These are phyloP conservation scores for Nomada ruficornis DNA, from an alignment of 2,888 invertebrate species.

Conservation along the genomic window DNA sequence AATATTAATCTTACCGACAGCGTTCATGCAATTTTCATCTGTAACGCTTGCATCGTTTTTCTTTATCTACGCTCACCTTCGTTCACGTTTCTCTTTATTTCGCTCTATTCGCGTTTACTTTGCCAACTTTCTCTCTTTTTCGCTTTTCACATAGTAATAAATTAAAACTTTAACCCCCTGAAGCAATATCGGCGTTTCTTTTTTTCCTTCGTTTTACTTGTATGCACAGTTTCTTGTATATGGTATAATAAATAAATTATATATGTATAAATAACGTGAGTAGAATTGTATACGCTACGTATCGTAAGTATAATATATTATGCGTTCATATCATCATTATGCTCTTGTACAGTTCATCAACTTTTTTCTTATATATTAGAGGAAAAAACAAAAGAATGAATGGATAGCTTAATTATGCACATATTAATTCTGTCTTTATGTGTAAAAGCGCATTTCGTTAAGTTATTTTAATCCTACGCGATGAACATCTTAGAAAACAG, in stretches of 20 bases:
- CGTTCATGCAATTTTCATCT: conserved; percentile 31
- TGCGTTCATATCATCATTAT: conserved; percentile 24
- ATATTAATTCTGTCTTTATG: conserved; percentile 22
- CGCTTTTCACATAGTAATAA: conserved; percentile 55
- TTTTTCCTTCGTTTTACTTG: conserved; percentile 21
- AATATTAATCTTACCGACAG: conserved; percentile 58
- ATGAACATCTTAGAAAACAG: conserved; percentile 47
- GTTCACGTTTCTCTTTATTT: conserved; percentile 3
- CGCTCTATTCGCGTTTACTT: conserved; percentile 25
- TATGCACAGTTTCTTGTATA: conserved; percentile 16
- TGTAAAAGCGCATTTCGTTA: conserved; percentile 48
- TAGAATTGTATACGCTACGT: conserved; percentile 38
- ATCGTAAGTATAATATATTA: conserved; percentile 39
- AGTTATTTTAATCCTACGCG: conserved; percentile 45
- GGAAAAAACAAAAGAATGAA: conserved; percentile 1
- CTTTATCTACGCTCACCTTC: conserved; percentile 12
- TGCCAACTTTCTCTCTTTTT: conserved; percentile 13
- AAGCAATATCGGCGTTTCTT: conserved; percentile 41
- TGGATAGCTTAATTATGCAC: conserved; percentile 27
- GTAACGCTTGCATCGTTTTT: conserved; percentile 39
- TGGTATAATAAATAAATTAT: conserved; percentile 42
- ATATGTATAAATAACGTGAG: conserved; percentile 35
- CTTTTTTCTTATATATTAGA: conserved; percentile 13
- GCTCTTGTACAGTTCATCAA: conserved; percentile 31
- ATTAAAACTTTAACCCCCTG: conserved; percentile 68